Percentiles rank a stretch among this genome's conserved stretches.
These are phyloP conservation scores for Babyrousa celebensis DNA, from an alignment of 2,797 vertebrate species.

Conservation along the genomic window DNA sequence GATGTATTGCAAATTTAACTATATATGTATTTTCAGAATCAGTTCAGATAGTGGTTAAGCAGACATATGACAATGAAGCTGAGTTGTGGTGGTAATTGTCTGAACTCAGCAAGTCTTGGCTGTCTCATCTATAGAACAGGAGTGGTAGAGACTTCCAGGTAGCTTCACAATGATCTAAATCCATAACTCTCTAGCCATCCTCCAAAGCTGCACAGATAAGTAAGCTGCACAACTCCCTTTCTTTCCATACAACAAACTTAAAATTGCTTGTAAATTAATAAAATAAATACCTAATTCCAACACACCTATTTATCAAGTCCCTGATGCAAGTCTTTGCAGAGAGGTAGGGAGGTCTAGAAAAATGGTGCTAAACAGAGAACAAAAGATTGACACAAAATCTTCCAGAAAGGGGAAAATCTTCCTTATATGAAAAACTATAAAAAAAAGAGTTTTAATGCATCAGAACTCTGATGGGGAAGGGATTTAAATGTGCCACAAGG, in stretches of 20 bases:
- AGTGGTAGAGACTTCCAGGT: neutral
- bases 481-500: neutral
- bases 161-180: neutral
- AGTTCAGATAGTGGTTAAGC: neutral
- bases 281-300: constrained; percentile 17
- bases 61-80: neutral
- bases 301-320: neutral
- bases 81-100: neutral
- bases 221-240: neutral
- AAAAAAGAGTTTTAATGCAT: neutral
- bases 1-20: neutral
- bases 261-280: neutral
- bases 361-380: neutral
- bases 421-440: neutral
- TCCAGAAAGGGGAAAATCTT: neutral
- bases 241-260: neutral
- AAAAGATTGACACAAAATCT: neutral
- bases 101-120: neutral
- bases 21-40: constrained; percentile 14
- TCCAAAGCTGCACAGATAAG: neutral
- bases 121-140: constrained; percentile 27
- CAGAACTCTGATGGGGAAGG: neutral
- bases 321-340: neutral
- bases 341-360: neutral
- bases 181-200: neutral